Base-by-base conservation (phyloP, 2,888 invertebrate genomes). In the Drosophila multiciliata region DNA sequence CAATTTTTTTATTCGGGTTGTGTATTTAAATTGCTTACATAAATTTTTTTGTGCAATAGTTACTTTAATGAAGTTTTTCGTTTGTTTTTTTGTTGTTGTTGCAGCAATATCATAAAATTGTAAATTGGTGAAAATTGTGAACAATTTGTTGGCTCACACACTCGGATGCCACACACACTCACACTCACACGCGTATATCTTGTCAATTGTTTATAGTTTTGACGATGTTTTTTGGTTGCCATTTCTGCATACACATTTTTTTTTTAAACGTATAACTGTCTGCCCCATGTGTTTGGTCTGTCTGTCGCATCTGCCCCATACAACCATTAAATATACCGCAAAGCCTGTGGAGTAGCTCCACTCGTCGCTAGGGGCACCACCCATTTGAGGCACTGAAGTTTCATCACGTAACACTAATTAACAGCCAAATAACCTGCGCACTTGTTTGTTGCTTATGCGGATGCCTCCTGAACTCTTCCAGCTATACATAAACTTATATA, bases 331-430 rank as follows among this genome's bases (percentile, higher is more conserved):
- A 75, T 69, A 59, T 74, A 73, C 67, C 72, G 61, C 78, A 74
- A 74, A 66, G 48, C 57, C 54, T 26, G 38, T 29, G 61, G 48
- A 23, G 40, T 54, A 45, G 60, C 61, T 35, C 65, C 55, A 26
- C 58, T 57, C 74, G 60, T 63, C 57, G 48, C 42, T 35, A 48
- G 59, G 57, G 67, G 89, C 73, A 85, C 87, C 84, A 71, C 84
- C 84, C 89, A 80, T 78, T 63, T 20, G n/a, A 57, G 40, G 52
- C 68, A 58, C 77, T 79, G 76, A 74, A 70, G 77, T 77, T 87
- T 89, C 85, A 85, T 85, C 85, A 89, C 89, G 87, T 87, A 87
- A 81, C 77, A 86, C 89, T 86, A 89, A 86, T 86, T 86, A 86
- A 86, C 85, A 76, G 84, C 38, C 26, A 83, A 86, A 84, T 89